A percentile compares a stretch with the other conserved stretches of the same genome.
Conservation (phyloP, 2,113 vertebrate species). For the Turnix velox region DNA sequence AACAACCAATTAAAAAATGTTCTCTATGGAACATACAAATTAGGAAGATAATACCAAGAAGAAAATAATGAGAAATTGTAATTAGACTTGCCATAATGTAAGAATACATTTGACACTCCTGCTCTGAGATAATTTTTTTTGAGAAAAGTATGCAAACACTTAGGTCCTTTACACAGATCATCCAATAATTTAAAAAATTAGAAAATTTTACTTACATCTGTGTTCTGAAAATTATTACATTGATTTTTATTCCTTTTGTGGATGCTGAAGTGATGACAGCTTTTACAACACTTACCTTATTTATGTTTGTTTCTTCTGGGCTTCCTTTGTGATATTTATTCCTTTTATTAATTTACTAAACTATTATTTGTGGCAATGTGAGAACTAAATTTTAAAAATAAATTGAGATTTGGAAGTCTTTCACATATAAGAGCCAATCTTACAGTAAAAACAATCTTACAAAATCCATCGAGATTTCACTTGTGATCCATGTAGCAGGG, state of each 20-base stretch:
- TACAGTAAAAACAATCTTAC: background rate
- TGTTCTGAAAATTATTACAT: background rate
- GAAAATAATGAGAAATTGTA: background rate
- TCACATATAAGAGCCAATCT: background rate
- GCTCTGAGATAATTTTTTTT: background rate
- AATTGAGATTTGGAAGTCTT: background rate
- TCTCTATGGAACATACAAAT: background rate
- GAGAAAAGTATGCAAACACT: background rate
- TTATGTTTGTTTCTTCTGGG: background rate
- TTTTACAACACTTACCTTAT: background rate
- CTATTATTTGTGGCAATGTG: background rate
- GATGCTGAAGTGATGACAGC: background rate
- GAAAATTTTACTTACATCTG: background rate
- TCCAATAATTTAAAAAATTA: background rate
- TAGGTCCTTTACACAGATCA: rapidly evolving
- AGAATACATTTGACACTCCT: background rate
- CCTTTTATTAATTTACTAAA: background rate
- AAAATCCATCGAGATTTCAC: background rate
- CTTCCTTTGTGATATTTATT: background rate
- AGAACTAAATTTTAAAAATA: background rate
- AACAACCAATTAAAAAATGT: background rate
- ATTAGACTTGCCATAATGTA: background rate
- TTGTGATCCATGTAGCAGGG: background rate
- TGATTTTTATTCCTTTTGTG: background rate
- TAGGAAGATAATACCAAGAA: background rate